phyloP scores from a whole-genome alignment of 2,888 invertebrate genomes.

The Eupithecia inturbata region DNA sequence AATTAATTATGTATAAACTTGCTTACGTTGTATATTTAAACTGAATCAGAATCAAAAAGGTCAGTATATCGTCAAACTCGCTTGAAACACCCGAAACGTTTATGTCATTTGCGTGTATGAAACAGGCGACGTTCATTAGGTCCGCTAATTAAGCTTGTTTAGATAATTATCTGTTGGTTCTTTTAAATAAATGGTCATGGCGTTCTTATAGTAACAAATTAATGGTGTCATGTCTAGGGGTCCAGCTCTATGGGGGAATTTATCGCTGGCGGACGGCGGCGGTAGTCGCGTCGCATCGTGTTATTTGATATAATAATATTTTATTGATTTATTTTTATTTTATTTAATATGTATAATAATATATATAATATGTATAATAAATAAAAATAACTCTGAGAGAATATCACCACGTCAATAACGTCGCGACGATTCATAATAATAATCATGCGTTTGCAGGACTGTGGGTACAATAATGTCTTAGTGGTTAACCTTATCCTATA shows the following conservation, averaged over 20 bases:
- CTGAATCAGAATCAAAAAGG: neutral
- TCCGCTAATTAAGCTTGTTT: slow-evolving; percentile 68
- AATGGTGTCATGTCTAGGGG: slow-evolving; percentile 35
- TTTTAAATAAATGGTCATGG: slow-evolving; percentile 45
- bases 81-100: neutral
- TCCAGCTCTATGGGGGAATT: neutral
- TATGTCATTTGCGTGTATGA: slow-evolving; percentile 34
- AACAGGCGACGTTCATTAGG: slow-evolving; percentile 55
- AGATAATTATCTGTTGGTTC: slow-evolving; percentile 59
- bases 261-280: neutral
- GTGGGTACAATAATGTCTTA: neutral
- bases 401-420: neutral
- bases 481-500: neutral
- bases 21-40: neutral
- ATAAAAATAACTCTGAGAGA: no score
- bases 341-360: no score
- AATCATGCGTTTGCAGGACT: no score
- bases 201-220: slow-evolving; percentile 22
- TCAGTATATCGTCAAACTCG: neutral
- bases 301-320: neutral
- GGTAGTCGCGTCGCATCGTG: neutral
- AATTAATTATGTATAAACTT: no score
- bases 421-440: neutral
- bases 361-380: no score
- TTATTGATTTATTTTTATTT: no score